phyloP scores from a whole-genome alignment of 2,113 vertebrate species.

The Hemicordylus capensis region DNA sequence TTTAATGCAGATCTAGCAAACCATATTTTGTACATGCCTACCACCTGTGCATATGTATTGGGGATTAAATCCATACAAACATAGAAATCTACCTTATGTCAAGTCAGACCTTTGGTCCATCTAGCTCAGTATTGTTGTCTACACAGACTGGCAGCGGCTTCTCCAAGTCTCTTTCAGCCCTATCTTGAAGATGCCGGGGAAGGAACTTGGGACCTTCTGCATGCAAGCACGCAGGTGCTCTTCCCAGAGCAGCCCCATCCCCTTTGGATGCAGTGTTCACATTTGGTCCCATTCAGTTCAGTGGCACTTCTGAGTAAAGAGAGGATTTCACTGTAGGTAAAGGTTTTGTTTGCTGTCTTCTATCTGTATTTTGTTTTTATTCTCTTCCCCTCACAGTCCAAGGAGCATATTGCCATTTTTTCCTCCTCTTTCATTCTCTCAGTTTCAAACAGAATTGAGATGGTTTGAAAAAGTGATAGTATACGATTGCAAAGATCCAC shows the following conservation, averaged over 20 bases:
- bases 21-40: rapidly evolving
- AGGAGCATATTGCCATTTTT: background rate
- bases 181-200: too few species aligned
- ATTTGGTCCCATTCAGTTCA: background rate
- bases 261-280: too few species aligned
- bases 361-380: background rate
- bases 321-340: background rate
- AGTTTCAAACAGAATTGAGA: background rate
- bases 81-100: too few species aligned
- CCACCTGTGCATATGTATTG: too few species aligned
- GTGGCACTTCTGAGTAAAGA: background rate
- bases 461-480: background rate
- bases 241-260: too few species aligned
- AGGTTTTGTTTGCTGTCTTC: background rate
- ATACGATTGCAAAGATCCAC: background rate
- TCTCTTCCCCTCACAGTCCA: background rate
- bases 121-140: too few species aligned
- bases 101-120: too few species aligned
- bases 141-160: too few species aligned
- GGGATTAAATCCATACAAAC: too few species aligned
- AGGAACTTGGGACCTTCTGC: too few species aligned
- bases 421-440: background rate
- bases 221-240: too few species aligned
- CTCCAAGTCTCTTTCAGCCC: too few species aligned
- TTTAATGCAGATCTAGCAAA: background rate